Conservation (phyloP, 2,113 vertebrate species). For the Brienomyrus brachyistius region DNA sequence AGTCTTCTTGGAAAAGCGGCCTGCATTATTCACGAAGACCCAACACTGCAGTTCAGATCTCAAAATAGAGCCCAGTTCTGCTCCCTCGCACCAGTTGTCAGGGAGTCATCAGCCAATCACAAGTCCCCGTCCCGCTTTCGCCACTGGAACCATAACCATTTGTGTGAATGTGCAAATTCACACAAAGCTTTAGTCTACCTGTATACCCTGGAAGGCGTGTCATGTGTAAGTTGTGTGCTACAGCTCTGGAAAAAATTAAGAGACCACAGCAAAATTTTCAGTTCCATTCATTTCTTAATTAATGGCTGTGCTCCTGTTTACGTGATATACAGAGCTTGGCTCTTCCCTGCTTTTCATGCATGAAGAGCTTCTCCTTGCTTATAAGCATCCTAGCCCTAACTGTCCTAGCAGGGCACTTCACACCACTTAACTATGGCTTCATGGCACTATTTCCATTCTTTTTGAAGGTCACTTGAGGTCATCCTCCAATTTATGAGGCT, state of each 20-base stretch:
- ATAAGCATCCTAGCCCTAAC: too few species aligned
- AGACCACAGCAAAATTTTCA: neutral
- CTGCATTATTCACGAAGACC: slow-evolving; percentile 38
- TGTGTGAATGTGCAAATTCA: neutral
- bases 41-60: slow-evolving; percentile 21
- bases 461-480: neutral
- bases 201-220: neutral
- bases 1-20: neutral
- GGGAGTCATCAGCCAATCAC: slow-evolving; percentile 19
- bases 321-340: neutral
- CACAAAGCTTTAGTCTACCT: neutral
- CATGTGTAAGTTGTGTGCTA: neutral
- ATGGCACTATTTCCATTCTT: neutral
- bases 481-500: neutral
- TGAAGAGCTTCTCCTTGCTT: too few species aligned
- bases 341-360: too few species aligned
- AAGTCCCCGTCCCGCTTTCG: neutral
- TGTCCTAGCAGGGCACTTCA: too few species aligned
- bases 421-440: too few species aligned
- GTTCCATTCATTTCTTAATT: neutral
- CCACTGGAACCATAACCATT: neutral
- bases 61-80: slow-evolving; percentile 23
- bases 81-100: neutral
- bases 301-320: neutral
- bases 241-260: neutral